Conservation (phyloP, 2,888 invertebrate species). For the Agrochola litura region DNA sequence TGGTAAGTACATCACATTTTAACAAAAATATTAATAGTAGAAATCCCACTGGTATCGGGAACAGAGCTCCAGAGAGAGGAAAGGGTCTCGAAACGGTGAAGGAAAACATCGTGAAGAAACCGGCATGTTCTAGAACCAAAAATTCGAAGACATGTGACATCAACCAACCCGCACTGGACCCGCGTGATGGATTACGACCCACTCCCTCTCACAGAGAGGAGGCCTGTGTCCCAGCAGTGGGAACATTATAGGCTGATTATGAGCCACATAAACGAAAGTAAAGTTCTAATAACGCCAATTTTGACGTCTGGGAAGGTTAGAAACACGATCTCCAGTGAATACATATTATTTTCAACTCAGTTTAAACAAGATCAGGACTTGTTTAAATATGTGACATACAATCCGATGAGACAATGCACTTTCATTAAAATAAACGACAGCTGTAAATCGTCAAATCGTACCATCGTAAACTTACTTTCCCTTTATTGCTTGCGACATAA, state of each 20-base stretch:
- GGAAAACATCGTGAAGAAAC: too few relatives aligned
- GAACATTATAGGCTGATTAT: too few relatives aligned
- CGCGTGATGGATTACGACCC: too few relatives aligned
- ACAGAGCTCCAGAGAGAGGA: background rate
- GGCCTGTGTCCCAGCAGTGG: too few relatives aligned
- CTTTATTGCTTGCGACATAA: constrained; percentile 5
- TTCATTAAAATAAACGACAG: constrained; percentile 39
- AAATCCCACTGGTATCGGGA: too few relatives aligned
- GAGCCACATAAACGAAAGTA: too few relatives aligned
- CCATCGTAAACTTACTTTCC: background rate
- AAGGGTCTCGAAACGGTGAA: too few relatives aligned
- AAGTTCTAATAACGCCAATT: too few relatives aligned
- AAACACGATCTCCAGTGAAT: constrained; percentile 30
- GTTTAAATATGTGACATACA: background rate
- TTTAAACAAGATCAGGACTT: constrained; percentile 1
- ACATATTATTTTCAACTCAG: constrained; percentile 17
- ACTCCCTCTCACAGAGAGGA: too few relatives aligned
- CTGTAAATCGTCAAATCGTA: constrained; percentile 13
- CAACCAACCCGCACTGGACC: too few relatives aligned
- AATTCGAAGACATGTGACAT: too few relatives aligned
- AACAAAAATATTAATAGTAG: background rate
- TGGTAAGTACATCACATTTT: constrained; percentile 86
- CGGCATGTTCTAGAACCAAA: too few relatives aligned
- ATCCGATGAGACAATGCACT: constrained; percentile 24
- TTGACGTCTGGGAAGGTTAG: constrained; percentile 1